These are phyloP conservation scores for Pheosia gnoma DNA, from an alignment of 2,888 invertebrate species.

Conservation along the genomic window DNA sequence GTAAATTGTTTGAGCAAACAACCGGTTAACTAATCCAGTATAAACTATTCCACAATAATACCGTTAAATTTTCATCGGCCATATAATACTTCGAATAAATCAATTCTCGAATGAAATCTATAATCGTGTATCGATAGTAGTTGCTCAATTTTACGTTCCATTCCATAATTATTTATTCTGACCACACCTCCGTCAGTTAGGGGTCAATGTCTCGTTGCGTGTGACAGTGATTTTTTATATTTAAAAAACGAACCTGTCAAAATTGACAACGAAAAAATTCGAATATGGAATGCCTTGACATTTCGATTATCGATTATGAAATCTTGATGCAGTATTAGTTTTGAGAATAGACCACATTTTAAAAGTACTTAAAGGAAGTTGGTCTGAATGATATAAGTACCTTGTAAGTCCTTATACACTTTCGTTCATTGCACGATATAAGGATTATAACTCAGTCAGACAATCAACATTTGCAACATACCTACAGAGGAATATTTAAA, in stretches of 20 bases:
- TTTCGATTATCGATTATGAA: slow-evolving; percentile 35
- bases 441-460: no score
- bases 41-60: no score
- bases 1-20: no score
- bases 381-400: background rate
- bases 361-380: background rate
- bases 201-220: slow-evolving; percentile 37
- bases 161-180: slow-evolving; percentile 40
- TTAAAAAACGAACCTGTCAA: slow-evolving; percentile 39
- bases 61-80: no score
- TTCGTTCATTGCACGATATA: background rate
- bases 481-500: no score
- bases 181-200: slow-evolving; percentile 32
- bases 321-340: slow-evolving; percentile 18
- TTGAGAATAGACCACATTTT: slow-evolving; percentile 9
- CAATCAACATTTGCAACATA: no score
- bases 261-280: slow-evolving; percentile 36
- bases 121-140: slow-evolving; percentile 3
- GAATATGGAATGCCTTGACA: slow-evolving; percentile 35
- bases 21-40: no score
- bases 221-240: slow-evolving; percentile 28
- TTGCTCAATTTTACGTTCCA: slow-evolving; percentile 7
- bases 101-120: background rate
- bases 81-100: no score
- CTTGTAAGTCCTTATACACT: background rate